Base-by-base conservation (phyloP, 2,888 invertebrate genomes). In the Tortrix viridana region DNA sequence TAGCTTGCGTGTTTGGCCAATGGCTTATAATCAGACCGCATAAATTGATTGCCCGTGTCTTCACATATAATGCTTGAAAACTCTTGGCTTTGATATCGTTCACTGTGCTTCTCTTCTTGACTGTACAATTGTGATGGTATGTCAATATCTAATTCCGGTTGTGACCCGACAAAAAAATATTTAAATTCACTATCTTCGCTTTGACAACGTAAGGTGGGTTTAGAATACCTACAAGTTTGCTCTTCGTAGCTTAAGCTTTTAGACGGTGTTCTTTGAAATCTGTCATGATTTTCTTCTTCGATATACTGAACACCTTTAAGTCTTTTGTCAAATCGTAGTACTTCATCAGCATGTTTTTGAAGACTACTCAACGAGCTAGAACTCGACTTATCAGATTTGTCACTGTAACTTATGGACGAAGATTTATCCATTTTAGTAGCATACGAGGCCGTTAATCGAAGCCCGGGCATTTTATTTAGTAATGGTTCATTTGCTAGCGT, bases 31-130 rank as follows among this genome's bases (percentile, higher is more conserved):
- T 93, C 93, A 2, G 93, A 90, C 48, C 93, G 86, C 54, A 92
- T 84, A 67, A 90, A 92, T 61, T 90, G 89, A 65, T 81, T 79
- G 67, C 75, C 70, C 19, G 72, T 68, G 65, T 90, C 89, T 60
- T 92, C 92, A 16, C 87, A 83, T 60, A 92, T 82, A 19, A 92
- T 87, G 64, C 84, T 88, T 0, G 94, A 92, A 79, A 94, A 94
- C 70, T 94, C 94, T 81, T 94, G 94, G 69, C 94, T 94, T 80
- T 94, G 94, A 76, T 94, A 94, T 1, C 94, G 92, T 75, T 94
- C 93, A 19, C 94, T 94, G 46, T 94, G 88, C 73, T 94, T 94
- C 71, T 94, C 94, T 78, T 92, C 94, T 73, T 93, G 93, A 49
- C 93, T 93, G 71, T 94, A 94, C 7, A 94, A 82, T 53, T 94